Conservation (phyloP, 2,113 vertebrate species). For the Taurulus bubalis region DNA sequence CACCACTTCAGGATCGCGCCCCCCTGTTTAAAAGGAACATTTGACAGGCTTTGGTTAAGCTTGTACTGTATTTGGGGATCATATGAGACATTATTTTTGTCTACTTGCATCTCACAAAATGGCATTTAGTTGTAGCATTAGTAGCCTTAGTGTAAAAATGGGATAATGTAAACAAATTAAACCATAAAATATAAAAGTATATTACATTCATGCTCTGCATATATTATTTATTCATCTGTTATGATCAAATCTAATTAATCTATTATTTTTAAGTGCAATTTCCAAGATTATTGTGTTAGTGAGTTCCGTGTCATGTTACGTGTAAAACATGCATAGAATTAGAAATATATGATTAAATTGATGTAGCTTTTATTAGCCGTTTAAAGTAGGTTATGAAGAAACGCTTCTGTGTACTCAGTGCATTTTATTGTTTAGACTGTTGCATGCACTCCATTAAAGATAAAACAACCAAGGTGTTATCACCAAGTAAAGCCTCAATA, state of each 20-base stretch:
- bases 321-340: background rate
- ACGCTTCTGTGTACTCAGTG: background rate
- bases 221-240: background rate
- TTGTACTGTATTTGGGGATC: background rate
- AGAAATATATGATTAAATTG: background rate
- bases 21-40: slow-evolving; percentile 29
- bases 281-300: background rate
- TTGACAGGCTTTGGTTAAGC: slow-evolving; percentile 1
- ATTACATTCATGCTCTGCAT: background rate
- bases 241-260: background rate
- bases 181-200: background rate
- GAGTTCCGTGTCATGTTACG: background rate
- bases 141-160: background rate
- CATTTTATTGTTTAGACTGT: background rate
- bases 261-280: no score
- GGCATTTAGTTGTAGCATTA: background rate
- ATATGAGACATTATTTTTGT: background rate
- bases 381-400: background rate
- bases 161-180: background rate
- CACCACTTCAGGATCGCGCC: background rate
- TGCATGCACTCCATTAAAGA: background rate
- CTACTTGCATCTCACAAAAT: background rate
- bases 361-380: background rate
- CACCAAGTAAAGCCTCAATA: background rate
- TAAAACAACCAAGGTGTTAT: background rate